Conservation (phyloP, 2,113 vertebrate genomes). For the Tyto alba region DNA sequence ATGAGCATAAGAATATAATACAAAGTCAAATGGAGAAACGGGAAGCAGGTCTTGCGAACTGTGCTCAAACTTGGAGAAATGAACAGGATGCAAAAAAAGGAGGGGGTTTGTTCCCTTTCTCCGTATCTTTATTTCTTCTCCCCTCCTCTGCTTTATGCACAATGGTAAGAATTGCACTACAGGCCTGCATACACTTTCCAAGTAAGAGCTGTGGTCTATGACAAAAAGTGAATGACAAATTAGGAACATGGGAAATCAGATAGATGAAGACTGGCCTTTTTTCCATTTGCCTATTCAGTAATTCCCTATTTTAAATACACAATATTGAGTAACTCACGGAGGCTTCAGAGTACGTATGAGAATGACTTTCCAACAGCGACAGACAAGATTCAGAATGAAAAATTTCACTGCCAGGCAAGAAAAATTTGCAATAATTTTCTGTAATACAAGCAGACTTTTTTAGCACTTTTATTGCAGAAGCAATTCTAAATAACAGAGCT, state of each 20-base stretch:
- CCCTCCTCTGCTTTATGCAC: not conserved
- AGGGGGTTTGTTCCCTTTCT: not conserved
- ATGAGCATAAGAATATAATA: not conserved
- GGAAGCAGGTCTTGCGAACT: not conserved
- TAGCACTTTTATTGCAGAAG: conserved; percentile 77
- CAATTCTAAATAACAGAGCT: conserved; percentile 79
- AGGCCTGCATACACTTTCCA: not conserved
- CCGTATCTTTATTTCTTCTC: not conserved
- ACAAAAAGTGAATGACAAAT: not conserved
- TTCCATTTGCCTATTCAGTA: conserved; percentile 42
- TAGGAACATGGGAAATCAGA: not conserved
- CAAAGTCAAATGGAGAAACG: not conserved
- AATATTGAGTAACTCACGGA: conserved; percentile 42
- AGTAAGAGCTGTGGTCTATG: not conserved
- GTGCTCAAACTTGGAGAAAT: not conserved
- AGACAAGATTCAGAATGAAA: conserved; percentile 73
- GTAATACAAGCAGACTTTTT: conserved; percentile 72
- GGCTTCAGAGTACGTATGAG: conserved; percentile 46
- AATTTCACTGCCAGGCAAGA: conserved; percentile 71
- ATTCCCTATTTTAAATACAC: conserved; percentile 64
- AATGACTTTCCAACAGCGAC: conserved; percentile 59
- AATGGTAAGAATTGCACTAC: not conserved
- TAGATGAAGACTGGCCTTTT: not conserved
- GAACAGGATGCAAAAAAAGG: not conserved
- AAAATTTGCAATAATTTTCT: conserved; percentile 80